phyloP scores from a whole-genome alignment of 1,140 invertebrate genomes.

The Drosophila kikkawai region DNA sequence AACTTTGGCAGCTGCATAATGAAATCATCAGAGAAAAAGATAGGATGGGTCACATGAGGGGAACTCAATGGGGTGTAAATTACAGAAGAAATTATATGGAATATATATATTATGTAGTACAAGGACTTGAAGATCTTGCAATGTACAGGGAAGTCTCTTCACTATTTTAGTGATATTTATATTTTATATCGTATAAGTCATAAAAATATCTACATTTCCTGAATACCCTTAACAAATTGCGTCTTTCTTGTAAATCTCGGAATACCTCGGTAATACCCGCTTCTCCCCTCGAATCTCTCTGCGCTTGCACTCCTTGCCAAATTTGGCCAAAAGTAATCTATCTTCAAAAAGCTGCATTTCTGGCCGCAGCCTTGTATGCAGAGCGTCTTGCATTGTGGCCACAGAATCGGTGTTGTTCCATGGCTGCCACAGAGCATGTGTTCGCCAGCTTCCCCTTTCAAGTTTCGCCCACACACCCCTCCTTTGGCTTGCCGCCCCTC shows the following conservation, averaged over 20 bases:
- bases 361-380: constrained; percentile 44
- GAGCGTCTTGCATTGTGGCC: constrained; percentile 31
- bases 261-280: no score
- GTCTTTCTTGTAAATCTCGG: not conserved
- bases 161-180: not conserved
- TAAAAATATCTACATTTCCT: not conserved
- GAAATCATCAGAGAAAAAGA: constrained; percentile 53
- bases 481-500: constrained; percentile 1
- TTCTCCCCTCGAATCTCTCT: not conserved
- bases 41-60: constrained; percentile 1
- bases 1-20: constrained; percentile 72
- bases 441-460: constrained; percentile 35
- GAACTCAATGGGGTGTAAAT: not conserved
- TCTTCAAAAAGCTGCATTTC: constrained; percentile 45
- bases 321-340: constrained; percentile 55
- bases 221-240: not conserved
- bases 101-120: not conserved
- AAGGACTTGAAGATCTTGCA: not conserved
- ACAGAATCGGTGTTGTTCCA: constrained; percentile 33
- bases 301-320: constrained; percentile 8
- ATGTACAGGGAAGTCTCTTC: not conserved
- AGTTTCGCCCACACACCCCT: constrained; percentile 19
- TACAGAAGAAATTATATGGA: not conserved
- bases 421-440: constrained; percentile 39
- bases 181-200: not conserved